phyloP scores from a whole-genome alignment of 2,888 invertebrate species.

The Cordilura impudica region DNA sequence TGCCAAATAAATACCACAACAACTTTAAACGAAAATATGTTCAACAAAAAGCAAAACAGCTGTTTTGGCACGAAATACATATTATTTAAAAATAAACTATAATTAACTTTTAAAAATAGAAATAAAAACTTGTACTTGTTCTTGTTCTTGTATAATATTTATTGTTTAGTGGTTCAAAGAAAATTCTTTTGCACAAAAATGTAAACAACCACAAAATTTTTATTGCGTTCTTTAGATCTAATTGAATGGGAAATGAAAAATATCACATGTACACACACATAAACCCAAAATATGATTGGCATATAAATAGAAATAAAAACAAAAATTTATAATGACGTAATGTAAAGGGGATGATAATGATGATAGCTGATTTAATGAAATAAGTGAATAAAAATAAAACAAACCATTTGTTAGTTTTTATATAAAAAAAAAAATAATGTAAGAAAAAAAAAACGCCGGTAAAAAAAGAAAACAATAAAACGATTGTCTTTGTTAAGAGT shows the following conservation, averaged over 20 bases:
- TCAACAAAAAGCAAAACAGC: not conserved
- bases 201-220: conserved; percentile 21
- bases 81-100: conserved; percentile 11
- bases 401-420: not conserved
- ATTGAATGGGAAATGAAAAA: not conserved
- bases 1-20: no score
- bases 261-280: no score
- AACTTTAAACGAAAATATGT: no score
- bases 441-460: conserved; percentile 12
- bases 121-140: not conserved
- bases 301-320: conserved; percentile 2
- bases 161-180: conserved; percentile 15
- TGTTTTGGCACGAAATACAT: conserved; percentile 11
- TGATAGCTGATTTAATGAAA: not conserved
- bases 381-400: not conserved
- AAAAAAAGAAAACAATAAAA: conserved; percentile 13
- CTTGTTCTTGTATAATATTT: not conserved
- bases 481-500: not conserved
- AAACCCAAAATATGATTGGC: conserved; percentile 22
- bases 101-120: not conserved
- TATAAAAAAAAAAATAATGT: no score
- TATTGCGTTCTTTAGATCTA: conserved; percentile 14
- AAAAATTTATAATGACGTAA: conserved; percentile 12
- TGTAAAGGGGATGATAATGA: not conserved
- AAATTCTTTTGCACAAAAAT: conserved; percentile 8